Base-by-base conservation (phyloP, 2,888 invertebrate genomes). In the Agriopis aurantiaria region DNA sequence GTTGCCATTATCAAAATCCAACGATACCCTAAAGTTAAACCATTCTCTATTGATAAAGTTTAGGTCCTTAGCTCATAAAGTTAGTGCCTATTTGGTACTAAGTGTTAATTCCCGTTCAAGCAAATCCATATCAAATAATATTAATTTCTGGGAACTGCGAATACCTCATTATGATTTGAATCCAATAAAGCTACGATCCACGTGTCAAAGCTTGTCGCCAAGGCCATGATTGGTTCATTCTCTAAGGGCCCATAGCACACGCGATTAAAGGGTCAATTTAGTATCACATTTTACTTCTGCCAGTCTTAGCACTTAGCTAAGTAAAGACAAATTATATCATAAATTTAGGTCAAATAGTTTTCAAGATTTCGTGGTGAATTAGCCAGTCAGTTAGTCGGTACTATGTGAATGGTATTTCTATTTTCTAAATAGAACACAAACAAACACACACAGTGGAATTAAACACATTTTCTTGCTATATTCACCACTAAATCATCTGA, bases 141-240 rank as follows among this genome's bases (percentile, higher is more conserved):
- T 1, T 45, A 17, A 45, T 17, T 45, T 23, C 45, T 45, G 45
- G 14, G 43, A 45, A 57, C 33, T 52, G 52, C n/a, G 12, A 55
- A 55, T 55, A 53, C 12, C 45, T 57, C 57, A 45, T 57, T 43
- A 17, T 40, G 14, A 4, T 10, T 43, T 14, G 57, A 17, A 17
- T 17, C 17, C 7, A 10, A 43, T 43, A 14, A 43, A 14, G 56
- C 53, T 53, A 53, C 45, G 9, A 40, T 9, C 46, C 60, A 10
- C 45, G 51, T 56, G 65, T 65, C 56, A 68, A 61, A 68, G 49
- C 5, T n/a, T 61, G 49, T 61, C 53, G n/a, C 51, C 43, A 46
- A 10, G 41, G 46, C 43, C 17, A 23, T 23, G 17, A 23, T 23
- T 65, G 46, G 60, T 65, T 60, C 51, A 57, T 62, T 52, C 46